These are phyloP conservation scores for Smutsia gigantea DNA, from an alignment of 2,797 vertebrate species.

Conservation along the genomic window DNA sequence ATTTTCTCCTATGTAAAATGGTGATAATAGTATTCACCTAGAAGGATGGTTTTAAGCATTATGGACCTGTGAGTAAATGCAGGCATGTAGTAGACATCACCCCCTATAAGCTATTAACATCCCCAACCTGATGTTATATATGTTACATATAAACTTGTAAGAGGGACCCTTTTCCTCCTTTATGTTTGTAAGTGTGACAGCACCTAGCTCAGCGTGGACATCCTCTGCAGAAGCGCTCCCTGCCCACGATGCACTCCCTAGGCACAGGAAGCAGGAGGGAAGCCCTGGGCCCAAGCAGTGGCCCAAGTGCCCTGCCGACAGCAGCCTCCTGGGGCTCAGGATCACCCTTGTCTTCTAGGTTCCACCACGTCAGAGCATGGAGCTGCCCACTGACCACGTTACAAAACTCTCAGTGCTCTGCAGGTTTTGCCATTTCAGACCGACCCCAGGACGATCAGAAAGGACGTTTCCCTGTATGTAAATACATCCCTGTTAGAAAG, in stretches of 20 bases:
- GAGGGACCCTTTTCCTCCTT: not conserved
- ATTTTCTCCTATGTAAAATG: not conserved
- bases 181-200: not conserved
- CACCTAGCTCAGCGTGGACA: not conserved
- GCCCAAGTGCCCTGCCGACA: not conserved
- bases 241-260: not conserved
- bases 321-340: not conserved
- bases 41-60: not conserved
- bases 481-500: not conserved
- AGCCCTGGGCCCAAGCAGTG: not conserved
- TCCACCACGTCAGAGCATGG: not conserved
- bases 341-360: not conserved
- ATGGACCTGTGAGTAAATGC: not conserved
- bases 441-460: not conserved
- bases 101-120: not conserved
- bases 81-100: not conserved
- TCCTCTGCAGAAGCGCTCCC: not conserved
- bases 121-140: not conserved
- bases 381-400: not conserved
- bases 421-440: not conserved
- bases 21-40: not conserved
- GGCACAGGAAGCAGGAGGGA: not conserved
- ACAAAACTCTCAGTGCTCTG: no score
- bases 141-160: not conserved
- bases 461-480: not conserved